These are phyloP conservation scores for Aleadryas rufinucha DNA, from an alignment of 2,113 vertebrate species.

Conservation along the genomic window DNA sequence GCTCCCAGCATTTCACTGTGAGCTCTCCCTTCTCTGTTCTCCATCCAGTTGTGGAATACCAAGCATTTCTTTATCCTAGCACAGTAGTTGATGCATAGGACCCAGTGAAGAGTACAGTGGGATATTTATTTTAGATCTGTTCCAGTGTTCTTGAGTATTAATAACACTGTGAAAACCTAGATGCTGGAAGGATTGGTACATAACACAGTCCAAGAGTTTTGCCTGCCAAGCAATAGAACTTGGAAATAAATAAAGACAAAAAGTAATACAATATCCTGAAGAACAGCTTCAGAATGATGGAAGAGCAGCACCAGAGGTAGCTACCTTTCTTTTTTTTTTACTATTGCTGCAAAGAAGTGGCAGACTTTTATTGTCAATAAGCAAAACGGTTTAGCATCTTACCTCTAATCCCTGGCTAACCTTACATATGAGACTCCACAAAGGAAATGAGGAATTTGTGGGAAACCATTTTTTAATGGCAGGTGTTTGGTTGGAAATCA, in stretches of 20 bases:
- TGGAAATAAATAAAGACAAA: conserved; percentile 39
- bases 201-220: not conserved
- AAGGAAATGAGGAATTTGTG: not conserved
- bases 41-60: not conserved
- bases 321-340: not conserved
- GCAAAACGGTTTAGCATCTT: not conserved
- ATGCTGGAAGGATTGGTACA: not conserved
- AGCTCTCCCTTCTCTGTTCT: not conserved
- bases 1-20: not conserved
- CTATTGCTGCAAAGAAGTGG: not conserved
- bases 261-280: conserved; percentile 1
- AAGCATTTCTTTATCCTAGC: not conserved
- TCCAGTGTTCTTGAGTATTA: conserved; percentile 7
- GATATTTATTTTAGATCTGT: conserved; percentile 13
- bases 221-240: conserved; percentile 16
- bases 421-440: not conserved
- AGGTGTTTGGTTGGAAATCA: not conserved
- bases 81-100: not conserved
- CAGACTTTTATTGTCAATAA: not conserved
- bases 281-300: not conserved
- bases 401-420: not conserved
- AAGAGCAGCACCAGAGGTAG: not conserved
- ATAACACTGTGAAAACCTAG: conserved; percentile 28
- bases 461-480: not conserved
- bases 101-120: not conserved